Percentiles rank a stretch among this genome's conserved stretches.
These are phyloP conservation scores for Pristis pectinata DNA, from an alignment of 2,797 vertebrate genomes.

Conservation along the genomic window DNA sequence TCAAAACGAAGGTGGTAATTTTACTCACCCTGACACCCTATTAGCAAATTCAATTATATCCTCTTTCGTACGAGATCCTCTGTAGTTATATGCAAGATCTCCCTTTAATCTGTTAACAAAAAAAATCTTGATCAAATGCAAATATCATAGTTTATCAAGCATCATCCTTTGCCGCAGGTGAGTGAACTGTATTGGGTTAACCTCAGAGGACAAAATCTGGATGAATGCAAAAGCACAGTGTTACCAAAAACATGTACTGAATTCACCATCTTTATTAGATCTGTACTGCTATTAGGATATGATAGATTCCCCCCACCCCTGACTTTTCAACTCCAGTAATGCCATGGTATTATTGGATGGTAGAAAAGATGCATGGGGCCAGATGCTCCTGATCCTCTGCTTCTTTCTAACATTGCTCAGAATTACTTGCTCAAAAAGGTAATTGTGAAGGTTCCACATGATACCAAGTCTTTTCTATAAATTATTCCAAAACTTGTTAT, in stretches of 20 bases:
- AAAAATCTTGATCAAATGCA: not conserved
- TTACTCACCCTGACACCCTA: conserved; percentile 82
- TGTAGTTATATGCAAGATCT: conserved; percentile 75
- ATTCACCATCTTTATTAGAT: not conserved
- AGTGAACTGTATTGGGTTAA: not conserved
- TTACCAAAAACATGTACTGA: not conserved
- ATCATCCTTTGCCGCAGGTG: not conserved
- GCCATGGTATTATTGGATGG: no score
- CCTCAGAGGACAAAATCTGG: not conserved
- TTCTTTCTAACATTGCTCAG: not conserved
- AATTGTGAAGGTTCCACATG: not conserved
- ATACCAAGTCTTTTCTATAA: not conserved
- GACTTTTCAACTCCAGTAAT: not conserved
- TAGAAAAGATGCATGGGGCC: no score
- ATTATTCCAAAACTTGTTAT: not conserved
- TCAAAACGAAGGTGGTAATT: not conserved
- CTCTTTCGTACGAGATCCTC: conserved; percentile 78
- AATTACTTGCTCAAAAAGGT: not conserved
- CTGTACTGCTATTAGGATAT: not conserved
- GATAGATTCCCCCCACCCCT: not conserved
- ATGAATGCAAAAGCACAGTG: not conserved
- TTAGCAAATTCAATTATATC: conserved; percentile 84
- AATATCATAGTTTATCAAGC: not conserved
- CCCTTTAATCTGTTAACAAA: conserved; percentile 69
- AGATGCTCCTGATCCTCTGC: no score